These are phyloP conservation scores for Resseliella maxima DNA, from an alignment of 2,888 invertebrate species.

Conservation along the genomic window DNA sequence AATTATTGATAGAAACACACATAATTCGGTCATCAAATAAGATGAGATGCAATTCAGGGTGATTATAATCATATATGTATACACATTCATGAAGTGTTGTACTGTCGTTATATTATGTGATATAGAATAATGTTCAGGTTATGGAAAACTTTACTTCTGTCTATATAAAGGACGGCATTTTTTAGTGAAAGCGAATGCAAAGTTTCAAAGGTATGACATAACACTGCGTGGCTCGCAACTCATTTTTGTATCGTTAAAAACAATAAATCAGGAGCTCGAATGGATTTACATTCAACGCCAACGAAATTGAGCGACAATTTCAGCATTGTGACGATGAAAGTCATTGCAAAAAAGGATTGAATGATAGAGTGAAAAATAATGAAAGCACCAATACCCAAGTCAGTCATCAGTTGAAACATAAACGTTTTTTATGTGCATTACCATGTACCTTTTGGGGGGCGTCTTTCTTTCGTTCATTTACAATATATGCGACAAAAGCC, in stretches of 20 bases:
- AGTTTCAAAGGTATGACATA: neutral
- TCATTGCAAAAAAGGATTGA: constrained; percentile 8
- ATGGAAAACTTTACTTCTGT: no score
- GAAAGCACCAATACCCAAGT: neutral
- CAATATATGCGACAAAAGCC: constrained; percentile 2
- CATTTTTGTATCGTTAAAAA: constrained; percentile 47
- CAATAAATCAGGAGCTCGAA: constrained; percentile 49
- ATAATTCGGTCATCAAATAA: no score
- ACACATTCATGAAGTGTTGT: no score
- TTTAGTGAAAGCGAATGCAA: neutral
- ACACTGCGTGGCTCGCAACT: constrained; percentile 27
- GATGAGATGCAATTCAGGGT: no score
- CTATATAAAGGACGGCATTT: neutral
- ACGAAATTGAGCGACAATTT: constrained; percentile 27
- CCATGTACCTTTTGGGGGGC: neutral
- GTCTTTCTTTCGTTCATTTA: neutral
- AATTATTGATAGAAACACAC: no score
- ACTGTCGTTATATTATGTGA: no score
- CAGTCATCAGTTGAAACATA: neutral
- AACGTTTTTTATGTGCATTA: neutral
- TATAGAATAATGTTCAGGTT: no score
- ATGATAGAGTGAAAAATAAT: neutral
- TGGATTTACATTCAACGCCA: constrained; percentile 38
- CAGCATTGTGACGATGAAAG: neutral
- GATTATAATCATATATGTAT: no score